Conservation (phyloP, 2,797 vertebrate species). For the Pteropus rufus region DNA sequence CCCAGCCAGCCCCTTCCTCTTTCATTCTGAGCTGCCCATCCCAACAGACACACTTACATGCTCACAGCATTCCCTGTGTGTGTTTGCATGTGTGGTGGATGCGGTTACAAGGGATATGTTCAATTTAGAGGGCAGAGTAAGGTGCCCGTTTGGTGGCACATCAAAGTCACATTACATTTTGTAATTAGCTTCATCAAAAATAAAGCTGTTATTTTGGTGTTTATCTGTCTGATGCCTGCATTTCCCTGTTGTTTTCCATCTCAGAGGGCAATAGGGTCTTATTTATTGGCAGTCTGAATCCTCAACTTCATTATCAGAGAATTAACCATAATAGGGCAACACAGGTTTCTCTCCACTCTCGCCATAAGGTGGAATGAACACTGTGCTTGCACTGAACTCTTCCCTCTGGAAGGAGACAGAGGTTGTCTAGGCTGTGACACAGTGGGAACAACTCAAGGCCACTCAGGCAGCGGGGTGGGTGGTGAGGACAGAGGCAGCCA, state of each 20-base stretch:
- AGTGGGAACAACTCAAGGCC: not conserved
- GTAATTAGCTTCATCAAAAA: conserved; percentile 22
- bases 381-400: not conserved
- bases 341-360: not conserved
- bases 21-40: not conserved
- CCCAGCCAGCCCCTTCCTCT: not conserved
- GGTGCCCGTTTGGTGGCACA: not conserved
- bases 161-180: conserved; percentile 5
- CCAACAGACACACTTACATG: not conserved
- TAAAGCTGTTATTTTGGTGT: conserved; percentile 23
- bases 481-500: not conserved
- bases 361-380: not conserved
- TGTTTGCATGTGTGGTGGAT: not conserved
- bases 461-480: not conserved
- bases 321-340: not conserved
- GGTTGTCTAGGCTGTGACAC: not conserved
- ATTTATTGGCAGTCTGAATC: not conserved
- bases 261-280: not conserved
- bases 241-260: not conserved
- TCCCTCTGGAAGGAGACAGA: not conserved
- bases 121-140: not conserved
- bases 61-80: not conserved
- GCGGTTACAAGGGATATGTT: not conserved
- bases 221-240: not conserved
- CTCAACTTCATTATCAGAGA: not conserved